Percentiles rank a stretch among this genome's conserved stretches.
phyloP scores from a whole-genome alignment of 1,140 invertebrate genomes.

The Dysdera silvatica region DNA sequence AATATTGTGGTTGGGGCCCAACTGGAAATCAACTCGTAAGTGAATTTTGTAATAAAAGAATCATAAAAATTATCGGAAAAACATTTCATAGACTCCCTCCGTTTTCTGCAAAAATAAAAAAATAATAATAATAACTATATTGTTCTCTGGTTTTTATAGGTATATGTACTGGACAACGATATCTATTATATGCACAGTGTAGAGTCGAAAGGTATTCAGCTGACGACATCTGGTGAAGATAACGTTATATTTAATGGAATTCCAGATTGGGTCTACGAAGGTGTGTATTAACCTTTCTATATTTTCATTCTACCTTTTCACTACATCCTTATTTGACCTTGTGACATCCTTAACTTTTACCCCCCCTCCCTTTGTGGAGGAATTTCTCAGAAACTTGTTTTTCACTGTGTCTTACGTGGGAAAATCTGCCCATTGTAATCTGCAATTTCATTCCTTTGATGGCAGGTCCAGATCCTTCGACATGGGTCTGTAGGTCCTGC shows the following conservation, averaged over 20 bases:
- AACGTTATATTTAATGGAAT: conserved; percentile 80
- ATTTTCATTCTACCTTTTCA: not conserved
- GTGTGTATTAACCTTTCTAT: conserved; percentile 4
- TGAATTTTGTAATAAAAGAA: not conserved
- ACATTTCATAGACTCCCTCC: not conserved
- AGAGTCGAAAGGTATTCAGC: conserved; percentile 56
- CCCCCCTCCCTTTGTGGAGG: too few relatives aligned
- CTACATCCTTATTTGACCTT: not conserved
- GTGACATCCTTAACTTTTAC: not conserved
- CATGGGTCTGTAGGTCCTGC: too few relatives aligned
- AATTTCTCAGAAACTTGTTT: too few relatives aligned
- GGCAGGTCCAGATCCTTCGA: too few relatives aligned
- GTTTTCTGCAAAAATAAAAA: not conserved
- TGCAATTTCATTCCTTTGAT: too few relatives aligned
- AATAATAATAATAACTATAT: not conserved
- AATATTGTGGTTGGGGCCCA: conserved; percentile 59
- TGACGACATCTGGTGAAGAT: conserved; percentile 64
- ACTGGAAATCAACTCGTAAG: conserved; percentile 57
- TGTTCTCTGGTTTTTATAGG: conserved; percentile 1
- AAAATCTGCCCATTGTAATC: too few relatives aligned
- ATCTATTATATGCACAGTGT: conserved; percentile 73
- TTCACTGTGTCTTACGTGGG: too few relatives aligned
- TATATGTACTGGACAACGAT: conserved; percentile 81
- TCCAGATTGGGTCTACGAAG: conserved; percentile 90
- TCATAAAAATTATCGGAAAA: too few relatives aligned